These are phyloP conservation scores for Exaiptasia diaphana DNA, from an alignment of 64 coral and sea anemone species.

Conservation along the genomic window DNA sequence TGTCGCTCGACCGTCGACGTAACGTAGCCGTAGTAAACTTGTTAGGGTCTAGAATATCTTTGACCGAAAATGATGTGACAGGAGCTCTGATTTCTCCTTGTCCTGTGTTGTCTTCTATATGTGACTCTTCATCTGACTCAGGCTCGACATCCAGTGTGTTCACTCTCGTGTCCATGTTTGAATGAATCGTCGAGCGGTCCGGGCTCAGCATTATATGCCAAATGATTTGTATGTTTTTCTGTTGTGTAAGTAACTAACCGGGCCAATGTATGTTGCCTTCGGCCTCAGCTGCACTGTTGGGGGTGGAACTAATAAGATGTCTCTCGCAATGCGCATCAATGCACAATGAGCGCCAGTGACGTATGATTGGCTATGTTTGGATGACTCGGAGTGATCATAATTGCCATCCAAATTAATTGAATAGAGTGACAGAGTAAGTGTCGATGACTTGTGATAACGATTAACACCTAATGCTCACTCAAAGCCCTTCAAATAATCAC, in stretches of 20 bases:
- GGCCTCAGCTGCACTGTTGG: slow-evolving; percentile 51
- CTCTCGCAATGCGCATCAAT: slow-evolving; percentile 55
- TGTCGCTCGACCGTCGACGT: slow-evolving; percentile 52
- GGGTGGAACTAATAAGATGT: slow-evolving; percentile 92
- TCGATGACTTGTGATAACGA: slow-evolving; percentile 90
- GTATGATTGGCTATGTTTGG: slow-evolving; percentile 78
- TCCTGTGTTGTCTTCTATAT: slow-evolving; percentile 51
- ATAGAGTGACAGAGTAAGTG: slow-evolving; percentile 95
- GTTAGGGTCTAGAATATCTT: slow-evolving; percentile 94
- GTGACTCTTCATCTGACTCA: slow-evolving; percentile 43
- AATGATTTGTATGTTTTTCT: slow-evolving; percentile 55
- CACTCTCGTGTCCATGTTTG: slow-evolving; percentile 61
- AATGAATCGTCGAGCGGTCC: slow-evolving; percentile 65
- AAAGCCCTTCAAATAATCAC: slow-evolving; percentile 66
- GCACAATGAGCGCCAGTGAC: slow-evolving; percentile 87
- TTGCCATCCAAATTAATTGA: slow-evolving; percentile 99
- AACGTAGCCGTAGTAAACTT: slow-evolving; percentile 74
- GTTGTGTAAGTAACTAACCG: slow-evolving; percentile 36
- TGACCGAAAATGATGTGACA: slow-evolving; percentile 95
- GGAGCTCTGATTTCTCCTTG: slow-evolving; percentile 53
- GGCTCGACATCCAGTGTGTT: slow-evolving; percentile 32
- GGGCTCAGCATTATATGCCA: slow-evolving; percentile 64
- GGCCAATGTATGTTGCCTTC: slow-evolving; percentile 8
- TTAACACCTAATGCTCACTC: slow-evolving; percentile 98
- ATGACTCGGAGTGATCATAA: slow-evolving; percentile 79